A percentile compares a stretch with the other conserved stretches of the same genome.
phyloP scores from a whole-genome alignment of 2,797 vertebrate species.

The Coendou prehensilis region DNA sequence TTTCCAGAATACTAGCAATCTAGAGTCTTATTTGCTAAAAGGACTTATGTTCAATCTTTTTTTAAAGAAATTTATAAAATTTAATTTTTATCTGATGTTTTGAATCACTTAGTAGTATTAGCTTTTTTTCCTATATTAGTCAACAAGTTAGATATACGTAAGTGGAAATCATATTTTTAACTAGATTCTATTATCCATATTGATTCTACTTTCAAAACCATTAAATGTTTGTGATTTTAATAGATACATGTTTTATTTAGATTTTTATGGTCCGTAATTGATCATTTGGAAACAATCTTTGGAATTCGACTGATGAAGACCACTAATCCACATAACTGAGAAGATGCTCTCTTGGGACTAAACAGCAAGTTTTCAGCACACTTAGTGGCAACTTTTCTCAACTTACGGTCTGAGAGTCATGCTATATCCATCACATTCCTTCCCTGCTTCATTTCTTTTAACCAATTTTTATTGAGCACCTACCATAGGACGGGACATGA shows the following conservation, averaged over 20 bases:
- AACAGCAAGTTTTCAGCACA: not conserved
- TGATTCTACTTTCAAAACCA: conserved; percentile 26
- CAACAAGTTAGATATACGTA: not conserved
- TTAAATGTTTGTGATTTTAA: conserved; percentile 1
- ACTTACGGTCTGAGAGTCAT: not conserved
- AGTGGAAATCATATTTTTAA: not conserved
- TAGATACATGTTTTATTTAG: not conserved
- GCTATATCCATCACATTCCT: not conserved
- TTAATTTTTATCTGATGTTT: not conserved
- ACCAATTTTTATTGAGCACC: not conserved
- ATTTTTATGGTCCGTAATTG: not conserved
- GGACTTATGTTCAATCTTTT: not conserved
- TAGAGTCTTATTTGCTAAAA: not conserved
- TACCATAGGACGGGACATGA: not conserved
- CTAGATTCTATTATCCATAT: not conserved
- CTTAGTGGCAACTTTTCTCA: not conserved
- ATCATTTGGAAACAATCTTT: conserved; percentile 5
- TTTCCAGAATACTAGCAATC: not conserved
- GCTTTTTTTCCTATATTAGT: not conserved
- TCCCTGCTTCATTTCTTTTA: not conserved
- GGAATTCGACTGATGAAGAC: not conserved
- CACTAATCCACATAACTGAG: not conserved
- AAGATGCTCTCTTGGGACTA: not conserved
- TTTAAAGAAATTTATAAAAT: not conserved
- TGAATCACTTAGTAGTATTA: conserved; percentile 6